Base-by-base conservation (phyloP, 2,797 vertebrate species). In the Syngnathus rostellatus region DNA sequence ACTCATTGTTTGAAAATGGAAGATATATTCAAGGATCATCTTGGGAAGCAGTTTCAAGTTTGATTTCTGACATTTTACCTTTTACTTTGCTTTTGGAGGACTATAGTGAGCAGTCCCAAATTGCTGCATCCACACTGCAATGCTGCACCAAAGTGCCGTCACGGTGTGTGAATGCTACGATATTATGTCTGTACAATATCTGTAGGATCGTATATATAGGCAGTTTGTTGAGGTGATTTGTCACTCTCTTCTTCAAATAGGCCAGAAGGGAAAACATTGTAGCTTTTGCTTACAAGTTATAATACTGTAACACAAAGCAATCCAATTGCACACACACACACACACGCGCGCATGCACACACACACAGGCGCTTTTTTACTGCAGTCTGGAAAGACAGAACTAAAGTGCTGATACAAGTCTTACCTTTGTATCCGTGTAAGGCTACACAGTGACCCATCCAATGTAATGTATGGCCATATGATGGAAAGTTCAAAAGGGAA, bases 351-450 rank as follows among this genome's bases (percentile, higher is more conserved):
- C 59, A 61, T 38, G 41, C 59, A 61, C 14, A 19, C 25, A 37
- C 23, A 37, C 45, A 51, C 23, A 23, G 23, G 41, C 12, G 25
- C 21, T 37, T n/a, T 23, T 48, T 25, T 6, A 63, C 45, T 63
- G 25, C 62, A 45, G 62, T 48, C 12, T 48, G 40, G 6, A 21
- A 45, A 46, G 19, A 7, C 41, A n/a, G 6, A 64, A 31, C 23
- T 50, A 46, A 63, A 64, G 62, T 64, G 62, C 45, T 39, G 62
- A 64, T n/a, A n/a, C 16, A 48, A 38, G 45, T 48, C 10, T 11
- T 45, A 23, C 14, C 40, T 43, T 54, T 25, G 21, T 23, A 54
- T 25, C 8, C 1, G 53, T 23, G 53, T 23, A 23, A 54, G n/a
- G n/a, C 40, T 14, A 46, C 61, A 62, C 62, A 31, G 5, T 59